A percentile compares a stretch with the other conserved stretches of the same genome.
These are phyloP conservation scores for Bufo bufo DNA, from an alignment of 2,113 vertebrate species.

Conservation along the genomic window DNA sequence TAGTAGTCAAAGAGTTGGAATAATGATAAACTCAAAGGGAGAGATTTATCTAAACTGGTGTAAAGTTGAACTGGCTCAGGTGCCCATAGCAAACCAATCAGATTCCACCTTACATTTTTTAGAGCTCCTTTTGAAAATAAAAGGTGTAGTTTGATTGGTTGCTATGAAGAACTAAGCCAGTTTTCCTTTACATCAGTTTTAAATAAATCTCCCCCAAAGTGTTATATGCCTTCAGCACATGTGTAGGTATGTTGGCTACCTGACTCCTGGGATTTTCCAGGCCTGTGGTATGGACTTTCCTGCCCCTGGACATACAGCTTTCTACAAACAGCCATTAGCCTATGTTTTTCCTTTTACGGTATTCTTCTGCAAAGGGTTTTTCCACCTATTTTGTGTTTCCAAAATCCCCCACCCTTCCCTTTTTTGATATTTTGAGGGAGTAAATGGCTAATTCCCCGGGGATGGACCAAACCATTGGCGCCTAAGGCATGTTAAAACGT, in stretches of 20 bases:
- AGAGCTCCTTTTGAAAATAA: no score
- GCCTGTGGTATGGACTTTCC: not conserved
- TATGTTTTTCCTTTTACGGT: not conserved
- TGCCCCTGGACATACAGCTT: not conserved
- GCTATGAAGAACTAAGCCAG: no score
- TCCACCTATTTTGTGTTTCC: not conserved
- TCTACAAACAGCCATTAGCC: not conserved
- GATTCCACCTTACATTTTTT: no score
- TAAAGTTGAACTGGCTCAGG: no score
- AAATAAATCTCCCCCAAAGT: no score
- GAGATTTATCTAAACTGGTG: no score
- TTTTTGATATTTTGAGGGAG: not conserved
- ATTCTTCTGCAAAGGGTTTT: not conserved
- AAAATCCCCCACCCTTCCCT: not conserved
- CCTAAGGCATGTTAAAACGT: not conserved
- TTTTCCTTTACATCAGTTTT: no score
- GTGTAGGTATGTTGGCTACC: not conserved
- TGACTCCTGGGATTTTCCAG: not conserved
- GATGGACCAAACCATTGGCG: not conserved
- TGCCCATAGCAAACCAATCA: no score
- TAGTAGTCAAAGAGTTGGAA: no score
- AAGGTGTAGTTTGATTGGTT: no score
- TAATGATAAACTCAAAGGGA: no score
- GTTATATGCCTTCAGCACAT: not conserved
- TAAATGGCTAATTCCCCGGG: constrained; percentile 6